Evolutionary conservation across 2,113 vertebrate species (phyloP), one percentile per base, ranked within the genome.

Genomic region (Irena cyanogastra): DNA sequence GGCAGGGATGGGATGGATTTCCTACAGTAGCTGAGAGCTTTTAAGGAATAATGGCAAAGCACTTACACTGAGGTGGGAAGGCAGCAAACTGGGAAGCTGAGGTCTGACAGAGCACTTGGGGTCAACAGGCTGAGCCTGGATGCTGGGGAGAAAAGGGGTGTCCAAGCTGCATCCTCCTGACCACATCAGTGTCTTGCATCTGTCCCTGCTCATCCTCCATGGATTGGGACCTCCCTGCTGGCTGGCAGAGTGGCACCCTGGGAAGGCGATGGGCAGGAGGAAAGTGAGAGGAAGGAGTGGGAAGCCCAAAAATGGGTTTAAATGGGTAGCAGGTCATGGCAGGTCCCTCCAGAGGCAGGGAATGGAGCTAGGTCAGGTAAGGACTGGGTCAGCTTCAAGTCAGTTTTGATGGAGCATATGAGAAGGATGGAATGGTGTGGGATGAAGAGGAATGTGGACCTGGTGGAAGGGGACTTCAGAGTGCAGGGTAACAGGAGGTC

Each of bases 401-500:
- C 61, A 49, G 44, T 26, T 42, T 33, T 39, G 53, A 39, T 75
- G 82, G 57, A 82, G 52, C 50, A 3, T 2, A 4, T 23, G 53
- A 70, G 78, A 35, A 57, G 24, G 16, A 90, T 3, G 12, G 54
- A 27, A 42, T 1, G 0, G 11, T 1, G 13, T 47, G 74, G 66
- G 72, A 41, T 27, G 80, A 83, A 85, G 80, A 44, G 50, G 76
- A 92, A 65, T 56, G 78, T 71, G 56, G 77, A 65, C 47, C 91
- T 44, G 16, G 53, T 3, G 23, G 77, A 94, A 96, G 83, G 21
- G 37, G 83, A 69, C 78, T 95, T 92, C 91, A 93, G 93, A 94
- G 95, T 93, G 82, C 77, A 75, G 84, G 82, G 83, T 84, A 85
- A 93, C 7, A 5, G 87, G 89, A 97, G 84, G 94, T 96, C 96